Evolutionary conservation across 2,888 invertebrate genomes (phyloP), one percentile per base, ranked within the genome.

Genomic region (Anodontia alba): DNA sequence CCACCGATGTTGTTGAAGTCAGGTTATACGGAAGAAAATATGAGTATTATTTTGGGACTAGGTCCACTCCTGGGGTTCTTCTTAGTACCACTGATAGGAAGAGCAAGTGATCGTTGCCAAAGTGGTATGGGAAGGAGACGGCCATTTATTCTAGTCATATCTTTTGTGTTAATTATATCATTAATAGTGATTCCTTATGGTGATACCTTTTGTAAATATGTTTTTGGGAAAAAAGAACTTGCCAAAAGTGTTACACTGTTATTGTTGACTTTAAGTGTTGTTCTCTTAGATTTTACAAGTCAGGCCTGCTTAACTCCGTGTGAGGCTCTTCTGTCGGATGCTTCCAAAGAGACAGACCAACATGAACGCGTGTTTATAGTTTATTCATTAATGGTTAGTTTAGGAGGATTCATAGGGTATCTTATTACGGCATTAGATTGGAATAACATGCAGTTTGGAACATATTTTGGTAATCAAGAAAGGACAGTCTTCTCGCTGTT

Each of bases 271-370:
- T 26, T 98, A 5, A 99, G 99, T 10, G 98, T 98, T 0, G 98
- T 98, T 36, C 95, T 99, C 51, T 95, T 99, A 84, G 99, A 99
- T 95, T 99, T 99, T 93, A 98, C 98, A 91, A 98, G 98, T 0
- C 99, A 99, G 93, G 98, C 98, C 38, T 98, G 98, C 90, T 98
- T 99, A 94, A 98, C 98, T 92, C 99, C 99, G 0, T 97, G 98
- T 0, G 96, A 99, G 88, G 98, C 99, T 62, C 98, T 98, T 95
- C 96, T 99, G 0, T 96, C 99, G 33, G 99, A 99, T 93, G 97
- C 98, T 72, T 98, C 98, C 77, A 95, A 97, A 88, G 97, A 89
- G n/a, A 92, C 98, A 94, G 98, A 98, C 95, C 98, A 99, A 93
- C 98, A 99, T 92, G 98, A 98, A 0, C 96, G 96, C 91, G 98